Evolutionary conservation across 2,797 vertebrate species (phyloP), one percentile per base, ranked within the genome.

Genomic region (Falco concolor): DNA sequence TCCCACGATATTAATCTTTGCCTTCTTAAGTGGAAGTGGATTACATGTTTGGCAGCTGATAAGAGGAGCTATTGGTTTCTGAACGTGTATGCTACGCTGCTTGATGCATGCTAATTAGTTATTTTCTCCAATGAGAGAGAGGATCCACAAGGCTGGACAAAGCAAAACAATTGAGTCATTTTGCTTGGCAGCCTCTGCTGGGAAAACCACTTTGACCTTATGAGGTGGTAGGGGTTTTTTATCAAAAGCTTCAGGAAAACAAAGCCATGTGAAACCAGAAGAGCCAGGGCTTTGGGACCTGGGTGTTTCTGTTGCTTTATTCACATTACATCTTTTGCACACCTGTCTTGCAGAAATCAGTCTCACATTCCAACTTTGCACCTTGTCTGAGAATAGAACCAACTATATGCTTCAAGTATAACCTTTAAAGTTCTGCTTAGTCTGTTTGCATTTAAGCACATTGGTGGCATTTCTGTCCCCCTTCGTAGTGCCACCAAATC

Each of bases 1-100:
- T 95, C 91, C 95, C 94, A 90, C 16, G 13, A 64, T 93, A 77
- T 69, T 88, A 82, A 73, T 96, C 85, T 94, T 79, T 93, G 59
- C 70, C 42, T 95, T 63, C 72, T 93, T 61, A 75, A 77, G 56
- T 84, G 67, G 84, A 86, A 81, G 42, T 84, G 87, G 88, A 52
- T 90, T 67, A 60, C 53, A 13, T 28, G 52, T 90, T 84, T 94
- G 96, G 90, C 93, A 95, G 86, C 38, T 87, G 88, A 79, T 95
- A 65, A 95, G 87, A 94, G 90, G 87, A 93, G 80, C 83, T 69
- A 8, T 82, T 88, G 93, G 80, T 88, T 95, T 89, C 70, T 84
- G 90, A 79, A 87, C 59, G 85, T 56, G 27, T 64, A 25, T 50
- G 44, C 44, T 54, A 5, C 2, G 4, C 87, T 84, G 73, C 73